Percentiles rank a stretch among this genome's conserved stretches.
These are phyloP conservation scores for Sebastes diaconus DNA, from an alignment of 2,797 vertebrate genomes.

Conservation along the genomic window DNA sequence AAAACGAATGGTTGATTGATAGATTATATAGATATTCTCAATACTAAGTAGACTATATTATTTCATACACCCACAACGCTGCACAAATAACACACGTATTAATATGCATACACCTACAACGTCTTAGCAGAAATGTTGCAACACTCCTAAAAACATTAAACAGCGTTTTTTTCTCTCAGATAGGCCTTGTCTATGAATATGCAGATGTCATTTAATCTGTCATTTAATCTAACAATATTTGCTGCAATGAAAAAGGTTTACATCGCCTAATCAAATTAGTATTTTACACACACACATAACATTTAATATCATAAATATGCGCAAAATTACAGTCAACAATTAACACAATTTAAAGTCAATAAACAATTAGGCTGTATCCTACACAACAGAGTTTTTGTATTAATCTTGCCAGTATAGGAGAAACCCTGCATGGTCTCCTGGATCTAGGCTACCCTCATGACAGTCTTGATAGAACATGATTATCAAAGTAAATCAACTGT, in stretches of 20 bases:
- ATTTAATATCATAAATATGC: conserved; percentile 9
- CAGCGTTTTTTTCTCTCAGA: not conserved
- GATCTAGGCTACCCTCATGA: conserved; percentile 32
- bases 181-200: not conserved
- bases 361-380: not conserved
- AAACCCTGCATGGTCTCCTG: conserved; percentile 6
- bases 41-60: not conserved
- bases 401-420: not conserved
- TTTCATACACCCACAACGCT: conserved; percentile 7
- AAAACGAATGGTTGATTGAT: not conserved
- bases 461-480: conserved; percentile 43
- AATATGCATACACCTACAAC: not conserved
- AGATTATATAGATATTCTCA: not conserved
- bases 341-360: not conserved
- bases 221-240: not conserved
- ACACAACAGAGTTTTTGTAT: not conserved
- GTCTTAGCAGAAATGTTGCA: conserved; percentile 13
- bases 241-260: not conserved
- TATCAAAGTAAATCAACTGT: conserved; percentile 74
- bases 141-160: not conserved
- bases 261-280: not conserved
- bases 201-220: not conserved
- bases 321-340: not conserved
- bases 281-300: conserved; percentile 2
- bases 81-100: not conserved